Conservation (phyloP, 2,888 invertebrate species). For the Pemphredon lugubris region DNA sequence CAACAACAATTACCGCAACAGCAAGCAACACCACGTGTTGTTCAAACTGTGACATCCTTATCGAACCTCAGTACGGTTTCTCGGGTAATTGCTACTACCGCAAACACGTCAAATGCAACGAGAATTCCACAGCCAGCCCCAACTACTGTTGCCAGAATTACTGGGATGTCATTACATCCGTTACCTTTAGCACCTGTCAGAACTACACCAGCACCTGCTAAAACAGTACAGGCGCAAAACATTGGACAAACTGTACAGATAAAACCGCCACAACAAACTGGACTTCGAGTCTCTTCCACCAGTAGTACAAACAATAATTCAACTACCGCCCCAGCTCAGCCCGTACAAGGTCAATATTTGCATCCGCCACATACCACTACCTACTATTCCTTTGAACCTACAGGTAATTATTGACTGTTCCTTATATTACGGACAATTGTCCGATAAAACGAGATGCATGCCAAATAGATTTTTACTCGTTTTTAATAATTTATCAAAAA, state of each 20-base stretch:
- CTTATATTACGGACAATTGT: too few species aligned
- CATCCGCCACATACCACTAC: slow-evolving; percentile 75
- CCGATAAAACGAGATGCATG: too few species aligned
- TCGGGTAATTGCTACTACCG: slow-evolving; percentile 76
- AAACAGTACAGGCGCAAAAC: slow-evolving; percentile 69
- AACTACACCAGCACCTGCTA: slow-evolving; percentile 72
- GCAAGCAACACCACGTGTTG: slow-evolving; percentile 72
- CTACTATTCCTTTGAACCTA: slow-evolving; percentile 76
- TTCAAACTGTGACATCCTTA: slow-evolving; percentile 77
- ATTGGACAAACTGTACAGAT: slow-evolving; percentile 76
- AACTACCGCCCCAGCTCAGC: slow-evolving; percentile 62
- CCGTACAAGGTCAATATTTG: slow-evolving; percentile 74
- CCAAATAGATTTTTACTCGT: slow-evolving; percentile 9
- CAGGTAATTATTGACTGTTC: slow-evolving; percentile 69
- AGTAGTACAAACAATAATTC: slow-evolving; percentile 64
- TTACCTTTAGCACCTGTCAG: slow-evolving; percentile 74
- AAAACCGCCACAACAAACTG: slow-evolving; percentile 68
- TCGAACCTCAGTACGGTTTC: slow-evolving; percentile 75
- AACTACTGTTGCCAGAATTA: slow-evolving; percentile 76
- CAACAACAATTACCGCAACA: slow-evolving; percentile 56
- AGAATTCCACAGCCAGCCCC: slow-evolving; percentile 73
- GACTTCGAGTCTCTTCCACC: slow-evolving; percentile 59
- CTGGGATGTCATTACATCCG: slow-evolving; percentile 77
- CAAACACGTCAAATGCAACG: slow-evolving; percentile 73
- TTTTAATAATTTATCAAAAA: slow-evolving; percentile 5